phyloP scores from a whole-genome alignment of 2,113 vertebrate genomes.

The Laterallus jamaicensis region DNA sequence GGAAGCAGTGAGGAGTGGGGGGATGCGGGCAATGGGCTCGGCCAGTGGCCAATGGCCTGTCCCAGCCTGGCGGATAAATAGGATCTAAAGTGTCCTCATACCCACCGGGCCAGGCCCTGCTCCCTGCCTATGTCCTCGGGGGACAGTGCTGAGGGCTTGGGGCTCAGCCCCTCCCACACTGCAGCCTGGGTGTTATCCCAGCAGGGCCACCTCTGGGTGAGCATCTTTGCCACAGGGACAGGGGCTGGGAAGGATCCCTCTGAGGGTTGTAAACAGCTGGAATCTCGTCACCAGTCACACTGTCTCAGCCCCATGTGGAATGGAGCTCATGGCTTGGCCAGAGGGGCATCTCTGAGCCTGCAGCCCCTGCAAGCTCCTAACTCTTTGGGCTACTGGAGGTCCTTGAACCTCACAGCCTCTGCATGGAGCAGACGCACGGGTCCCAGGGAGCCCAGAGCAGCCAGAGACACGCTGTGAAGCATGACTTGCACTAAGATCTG shows the following conservation, averaged over 20 bases:
- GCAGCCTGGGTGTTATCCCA: rapidly evolving
- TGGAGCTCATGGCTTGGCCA: not conserved
- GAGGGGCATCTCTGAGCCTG: not conserved
- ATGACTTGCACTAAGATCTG: not conserved
- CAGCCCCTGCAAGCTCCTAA: not conserved
- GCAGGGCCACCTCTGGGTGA: not conserved
- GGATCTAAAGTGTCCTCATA: not conserved
- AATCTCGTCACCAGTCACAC: not conserved
- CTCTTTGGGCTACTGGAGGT: not conserved
- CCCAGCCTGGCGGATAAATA: not conserved
- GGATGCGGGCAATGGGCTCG: rapidly evolving
- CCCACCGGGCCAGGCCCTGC: not conserved
- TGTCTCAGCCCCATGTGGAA: rapidly evolving
- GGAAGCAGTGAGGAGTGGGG: not conserved
- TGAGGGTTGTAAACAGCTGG: not conserved
- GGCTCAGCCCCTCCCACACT: not conserved
- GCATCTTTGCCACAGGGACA: rapidly evolving
- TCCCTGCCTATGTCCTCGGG: not conserved
- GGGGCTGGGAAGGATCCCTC: not conserved
- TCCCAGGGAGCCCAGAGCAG: not conserved
- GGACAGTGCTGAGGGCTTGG: not conserved
- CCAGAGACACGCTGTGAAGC: not conserved
- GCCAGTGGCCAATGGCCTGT: not conserved
- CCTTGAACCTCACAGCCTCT: not conserved
- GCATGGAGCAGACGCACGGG: not conserved